Percentiles rank a stretch among this genome's conserved stretches.
phyloP scores from a whole-genome alignment of 2,888 invertebrate genomes.

The Caenorhabditis sp. region DNA sequence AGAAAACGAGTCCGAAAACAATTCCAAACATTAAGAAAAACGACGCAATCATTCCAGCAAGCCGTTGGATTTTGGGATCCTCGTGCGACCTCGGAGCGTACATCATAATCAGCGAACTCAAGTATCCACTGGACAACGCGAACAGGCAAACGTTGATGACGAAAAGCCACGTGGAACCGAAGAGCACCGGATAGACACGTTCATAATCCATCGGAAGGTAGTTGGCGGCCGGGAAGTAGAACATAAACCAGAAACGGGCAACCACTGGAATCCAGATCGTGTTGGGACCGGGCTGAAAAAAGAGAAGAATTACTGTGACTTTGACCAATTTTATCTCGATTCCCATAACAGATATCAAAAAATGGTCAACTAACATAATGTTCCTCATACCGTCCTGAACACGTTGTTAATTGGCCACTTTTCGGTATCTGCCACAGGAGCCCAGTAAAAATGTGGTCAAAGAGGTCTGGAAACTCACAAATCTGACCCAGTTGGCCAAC shows the following conservation, averaged over 20 bases:
- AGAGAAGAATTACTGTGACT: background rate
- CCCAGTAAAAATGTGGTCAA: too few relatives aligned
- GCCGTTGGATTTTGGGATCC: slow-evolving; percentile 47
- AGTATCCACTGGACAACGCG: slow-evolving; percentile 94
- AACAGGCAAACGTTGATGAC: slow-evolving; percentile 86
- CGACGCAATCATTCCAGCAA: slow-evolving; percentile 62
- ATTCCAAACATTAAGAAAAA: slow-evolving; percentile 60
- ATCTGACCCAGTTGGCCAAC: slow-evolving; percentile 86
- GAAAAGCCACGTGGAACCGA: slow-evolving; percentile 87
- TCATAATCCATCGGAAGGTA: slow-evolving; percentile 87
- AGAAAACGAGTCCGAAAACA: slow-evolving; percentile 51
- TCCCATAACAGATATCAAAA: too few relatives aligned
- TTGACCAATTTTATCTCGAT: too few relatives aligned
- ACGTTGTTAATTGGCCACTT: too few relatives aligned
- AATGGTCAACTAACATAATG: too few relatives aligned
- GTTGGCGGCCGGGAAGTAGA: slow-evolving; percentile 93
- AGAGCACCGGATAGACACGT: slow-evolving; percentile 86
- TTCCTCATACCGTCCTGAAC: too few relatives aligned
- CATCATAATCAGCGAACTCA: slow-evolving; percentile 94
- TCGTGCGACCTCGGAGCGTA: slow-evolving; percentile 87
- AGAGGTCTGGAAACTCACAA: slow-evolving; percentile 58
- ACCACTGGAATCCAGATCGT: slow-evolving; percentile 89
- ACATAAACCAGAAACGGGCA: slow-evolving; percentile 90
- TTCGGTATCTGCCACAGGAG: too few relatives aligned
- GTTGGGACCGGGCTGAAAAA: slow-evolving; percentile 89